Evolutionary conservation across 1,140 invertebrate genomes (phyloP).

Genomic region (Megalopta genalis): DNA sequence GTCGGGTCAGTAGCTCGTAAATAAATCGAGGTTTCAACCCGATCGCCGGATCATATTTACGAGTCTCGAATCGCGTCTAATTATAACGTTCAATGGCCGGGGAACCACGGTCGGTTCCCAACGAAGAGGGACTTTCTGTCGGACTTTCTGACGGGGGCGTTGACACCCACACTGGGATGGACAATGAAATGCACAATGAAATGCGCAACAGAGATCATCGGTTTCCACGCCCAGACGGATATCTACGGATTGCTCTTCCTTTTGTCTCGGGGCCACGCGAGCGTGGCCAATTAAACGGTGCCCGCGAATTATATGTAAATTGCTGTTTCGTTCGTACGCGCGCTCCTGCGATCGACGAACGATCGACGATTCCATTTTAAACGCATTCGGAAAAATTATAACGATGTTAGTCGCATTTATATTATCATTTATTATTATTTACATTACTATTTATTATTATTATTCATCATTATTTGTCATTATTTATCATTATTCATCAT

Average conservation of each 20-base stretch:
- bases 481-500: too few relatives aligned
- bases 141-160: conserved; percentile 73
- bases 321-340: too few relatives aligned
- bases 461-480: too few relatives aligned
- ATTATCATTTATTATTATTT: too few relatives aligned
- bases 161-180: conserved; percentile 73
- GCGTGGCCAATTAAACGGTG: conserved; percentile 42
- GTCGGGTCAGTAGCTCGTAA: conserved; percentile 29
- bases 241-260: conserved; percentile 44
- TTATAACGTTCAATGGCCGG: conserved; percentile 58
- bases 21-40: conserved; percentile 53
- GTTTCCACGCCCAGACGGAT: conserved; percentile 66
- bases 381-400: too few relatives aligned
- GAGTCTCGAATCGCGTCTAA: conserved; percentile 61
- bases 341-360: too few relatives aligned
- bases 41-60: conserved; percentile 62
- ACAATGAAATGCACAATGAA: conserved; percentile 77
- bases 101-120: conserved; percentile 17
- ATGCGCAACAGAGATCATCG: conserved; percentile 67
- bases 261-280: conserved; percentile 49
- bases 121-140: conserved; percentile 65
- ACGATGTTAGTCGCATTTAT: too few relatives aligned
- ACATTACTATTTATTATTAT: too few relatives aligned
- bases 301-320: conserved; percentile 10
- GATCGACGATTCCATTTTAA: too few relatives aligned